Evolutionary conservation across 1,140 invertebrate species (phyloP).

Genomic region (Sarcophaga peregrina): DNA sequence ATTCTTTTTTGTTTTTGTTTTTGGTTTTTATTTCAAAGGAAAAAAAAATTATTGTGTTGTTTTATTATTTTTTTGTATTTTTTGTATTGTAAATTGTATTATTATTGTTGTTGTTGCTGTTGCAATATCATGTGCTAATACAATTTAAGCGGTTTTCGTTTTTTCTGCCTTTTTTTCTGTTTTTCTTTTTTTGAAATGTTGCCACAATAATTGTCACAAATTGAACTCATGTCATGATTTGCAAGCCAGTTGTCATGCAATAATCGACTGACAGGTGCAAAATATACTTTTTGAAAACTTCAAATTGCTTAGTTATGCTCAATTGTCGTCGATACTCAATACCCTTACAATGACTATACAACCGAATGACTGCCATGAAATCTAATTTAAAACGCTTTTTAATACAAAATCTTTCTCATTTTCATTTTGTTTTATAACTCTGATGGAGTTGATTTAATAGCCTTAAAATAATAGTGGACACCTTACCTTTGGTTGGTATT

Average conservation of each 20-base stretch:
- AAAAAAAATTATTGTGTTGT: not conserved
- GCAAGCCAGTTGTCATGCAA: conserved; percentile 41
- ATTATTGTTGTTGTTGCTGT: not conserved
- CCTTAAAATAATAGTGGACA: too few species aligned
- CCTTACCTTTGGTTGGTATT: too few species aligned
- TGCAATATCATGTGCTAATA: conserved; percentile 7
- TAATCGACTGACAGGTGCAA: conserved; percentile 39
- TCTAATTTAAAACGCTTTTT: not conserved
- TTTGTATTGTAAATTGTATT: too few species aligned
- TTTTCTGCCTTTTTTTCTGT: not conserved
- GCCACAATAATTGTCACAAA: conserved; percentile 41
- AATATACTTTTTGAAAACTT: conserved; percentile 12
- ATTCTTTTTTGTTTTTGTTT: too few species aligned
- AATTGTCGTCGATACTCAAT: not conserved
- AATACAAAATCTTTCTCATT: not conserved
- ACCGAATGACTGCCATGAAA: not conserved
- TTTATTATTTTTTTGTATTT: not conserved
- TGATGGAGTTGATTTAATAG: not conserved
- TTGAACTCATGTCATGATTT: conserved; percentile 42
- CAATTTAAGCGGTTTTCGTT: conserved; percentile 26
- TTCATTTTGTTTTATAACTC: not conserved
- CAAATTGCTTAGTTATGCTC: not conserved
- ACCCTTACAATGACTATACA: not conserved
- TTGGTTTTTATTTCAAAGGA: not conserved
- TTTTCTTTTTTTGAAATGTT: conserved; percentile 42